Evolutionary conservation across 2,113 vertebrate species (phyloP).

Genomic region (Channa maculata): DNA sequence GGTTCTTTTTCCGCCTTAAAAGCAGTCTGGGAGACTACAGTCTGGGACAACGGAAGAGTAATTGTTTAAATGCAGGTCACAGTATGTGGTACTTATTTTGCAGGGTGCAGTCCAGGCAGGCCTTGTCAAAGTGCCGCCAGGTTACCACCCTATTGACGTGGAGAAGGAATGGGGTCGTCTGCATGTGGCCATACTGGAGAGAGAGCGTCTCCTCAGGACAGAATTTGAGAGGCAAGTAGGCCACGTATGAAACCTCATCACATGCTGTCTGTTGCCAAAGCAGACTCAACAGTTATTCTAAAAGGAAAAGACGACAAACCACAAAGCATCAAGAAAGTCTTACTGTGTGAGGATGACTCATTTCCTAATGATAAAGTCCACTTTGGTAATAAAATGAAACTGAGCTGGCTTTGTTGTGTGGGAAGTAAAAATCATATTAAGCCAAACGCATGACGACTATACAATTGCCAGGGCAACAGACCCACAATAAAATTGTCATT

Average conservation of each 20-base stretch:
- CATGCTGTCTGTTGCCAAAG: constrained; percentile 38
- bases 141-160: constrained; percentile 93
- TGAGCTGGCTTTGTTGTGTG: constrained; percentile 31
- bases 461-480: constrained; percentile 19
- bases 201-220: constrained; percentile 89
- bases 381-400: constrained; percentile 7
- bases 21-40: background rate
- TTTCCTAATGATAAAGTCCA: constrained; percentile 15
- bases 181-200: constrained; percentile 92
- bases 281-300: constrained; percentile 1
- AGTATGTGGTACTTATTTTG: background rate
- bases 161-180: constrained; percentile 97
- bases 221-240: constrained; percentile 88
- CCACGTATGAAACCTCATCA: constrained; percentile 5
- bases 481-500: constrained; percentile 21
- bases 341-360: constrained; percentile 61
- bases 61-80: background rate
- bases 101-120: constrained; percentile 89
- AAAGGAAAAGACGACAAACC: background rate
- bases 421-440: constrained; percentile 11
- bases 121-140: constrained; percentile 89
- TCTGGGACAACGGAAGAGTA: background rate
- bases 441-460: constrained; percentile 49
- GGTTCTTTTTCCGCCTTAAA: background rate
- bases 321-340: constrained; percentile 1